phyloP scores from a whole-genome alignment of 2,797 vertebrate species.

The Cynopterus sphinx region DNA sequence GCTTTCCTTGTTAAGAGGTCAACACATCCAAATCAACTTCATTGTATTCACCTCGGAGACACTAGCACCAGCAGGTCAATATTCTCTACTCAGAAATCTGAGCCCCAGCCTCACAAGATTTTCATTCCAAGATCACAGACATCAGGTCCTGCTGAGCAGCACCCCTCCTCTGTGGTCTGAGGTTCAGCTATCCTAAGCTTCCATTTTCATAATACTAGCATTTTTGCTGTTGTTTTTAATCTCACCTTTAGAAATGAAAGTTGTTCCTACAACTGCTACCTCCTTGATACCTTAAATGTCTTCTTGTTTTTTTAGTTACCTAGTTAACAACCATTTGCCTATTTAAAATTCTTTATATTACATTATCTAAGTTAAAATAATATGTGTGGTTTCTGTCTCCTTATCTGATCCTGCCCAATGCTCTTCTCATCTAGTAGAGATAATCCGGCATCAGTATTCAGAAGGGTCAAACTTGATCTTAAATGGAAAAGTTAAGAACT shows the following conservation, averaged over 20 bases:
- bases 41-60: background rate
- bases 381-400: too few relatives aligned
- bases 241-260: background rate
- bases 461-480: too few relatives aligned
- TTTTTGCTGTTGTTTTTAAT: background rate
- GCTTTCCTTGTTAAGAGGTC: background rate
- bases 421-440: too few relatives aligned
- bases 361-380: background rate
- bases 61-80: fast-evolving
- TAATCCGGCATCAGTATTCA: too few relatives aligned
- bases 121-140: background rate
- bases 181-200: background rate
- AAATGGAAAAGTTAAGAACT: too few relatives aligned
- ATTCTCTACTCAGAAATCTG: background rate
- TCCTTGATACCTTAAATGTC: background rate
- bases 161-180: background rate
- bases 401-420: too few relatives aligned
- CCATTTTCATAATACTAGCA: background rate
- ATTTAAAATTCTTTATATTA: background rate
- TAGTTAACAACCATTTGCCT: background rate
- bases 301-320: background rate
- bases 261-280: background rate
- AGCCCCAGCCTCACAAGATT: background rate
- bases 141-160: too few relatives aligned
- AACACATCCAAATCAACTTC: background rate